Evolutionary conservation across 2,888 invertebrate species (phyloP).

Genomic region (Dioctria rufipes): DNA sequence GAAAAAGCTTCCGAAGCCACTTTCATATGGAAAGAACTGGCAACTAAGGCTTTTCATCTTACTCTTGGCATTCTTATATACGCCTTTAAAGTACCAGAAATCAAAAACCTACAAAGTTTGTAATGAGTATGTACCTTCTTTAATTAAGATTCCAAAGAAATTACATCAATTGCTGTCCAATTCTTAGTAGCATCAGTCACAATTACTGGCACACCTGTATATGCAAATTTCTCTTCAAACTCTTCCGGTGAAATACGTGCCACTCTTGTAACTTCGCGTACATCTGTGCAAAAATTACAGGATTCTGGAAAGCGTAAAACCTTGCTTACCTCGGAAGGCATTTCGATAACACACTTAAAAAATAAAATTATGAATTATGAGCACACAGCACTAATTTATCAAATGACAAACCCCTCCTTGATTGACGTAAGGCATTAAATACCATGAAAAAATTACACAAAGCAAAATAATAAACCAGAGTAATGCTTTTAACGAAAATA

Average conservation of each 20-base stretch:
- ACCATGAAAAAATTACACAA: background rate
- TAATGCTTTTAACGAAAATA: constrained; percentile 28
- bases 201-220: constrained; percentile 85
- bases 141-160: background rate
- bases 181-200: constrained; percentile 85
- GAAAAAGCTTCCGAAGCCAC: constrained; percentile 82
- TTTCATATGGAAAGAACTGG: constrained; percentile 95
- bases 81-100: constrained; percentile 85
- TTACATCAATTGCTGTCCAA: constrained; percentile 83
- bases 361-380: background rate
- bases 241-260: constrained; percentile 77
- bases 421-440: constrained; percentile 36
- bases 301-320: constrained; percentile 85
- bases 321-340: constrained; percentile 60
- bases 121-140: background rate
- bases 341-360: constrained; percentile 59
- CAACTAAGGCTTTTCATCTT: constrained; percentile 78
- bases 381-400: background rate
- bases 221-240: constrained; percentile 84
- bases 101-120: constrained; percentile 76
- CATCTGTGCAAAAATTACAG: constrained; percentile 82
- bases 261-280: constrained; percentile 78
- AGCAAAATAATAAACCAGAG: background rate
- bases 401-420: constrained; percentile 33
- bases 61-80: constrained; percentile 77